Evolutionary conservation across 2,888 invertebrate genomes (phyloP), one percentile per base, ranked within the genome.

Genomic region (Stenichneumon culpator): DNA sequence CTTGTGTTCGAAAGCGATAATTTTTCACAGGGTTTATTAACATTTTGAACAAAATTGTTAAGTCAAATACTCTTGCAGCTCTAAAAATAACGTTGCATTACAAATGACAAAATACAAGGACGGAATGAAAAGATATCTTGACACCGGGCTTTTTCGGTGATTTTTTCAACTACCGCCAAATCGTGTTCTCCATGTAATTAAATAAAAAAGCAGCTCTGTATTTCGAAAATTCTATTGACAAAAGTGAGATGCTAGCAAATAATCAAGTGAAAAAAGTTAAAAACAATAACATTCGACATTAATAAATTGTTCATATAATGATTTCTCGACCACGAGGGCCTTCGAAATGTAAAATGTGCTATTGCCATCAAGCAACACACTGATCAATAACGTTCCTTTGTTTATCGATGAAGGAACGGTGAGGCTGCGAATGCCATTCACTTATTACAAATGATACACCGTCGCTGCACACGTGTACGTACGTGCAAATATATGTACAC

Each of bases 301-400:
- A 22, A 36, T 65, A 63, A 63, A 82, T 70, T 39, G 60, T 82
- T 75, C 52, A 63, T 82, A 63, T 77, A 82, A 44, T 39, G 63
- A 70, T 70, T 70, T 69, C 63, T 39, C 28, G 69, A 63, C 19
- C 19, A 14, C 50, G 54, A 60, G 14, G 50, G 47, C 19, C 47
- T 52, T 47, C 67, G 11, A 25, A 74, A 81, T 68, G 39, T 67
- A 73, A 75, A 75, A 57, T 57, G 22, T 25, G 57, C 14, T 14
- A 25, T 57, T 57, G 57, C 25, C 22, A 57, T 25, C 14, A 44
- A 16, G n/a, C 60, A 63, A 22, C 7, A 52, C 22, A 50, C 22
- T 11, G 44, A 52, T 52, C 19, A 28, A 60, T 68, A 44, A n/a
- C 28, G 28, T 19, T 70, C 60, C 22, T 50, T 65, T 39, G 39